Base-by-base conservation (phyloP, 1,140 invertebrate species). In the Caerostris darwini region DNA sequence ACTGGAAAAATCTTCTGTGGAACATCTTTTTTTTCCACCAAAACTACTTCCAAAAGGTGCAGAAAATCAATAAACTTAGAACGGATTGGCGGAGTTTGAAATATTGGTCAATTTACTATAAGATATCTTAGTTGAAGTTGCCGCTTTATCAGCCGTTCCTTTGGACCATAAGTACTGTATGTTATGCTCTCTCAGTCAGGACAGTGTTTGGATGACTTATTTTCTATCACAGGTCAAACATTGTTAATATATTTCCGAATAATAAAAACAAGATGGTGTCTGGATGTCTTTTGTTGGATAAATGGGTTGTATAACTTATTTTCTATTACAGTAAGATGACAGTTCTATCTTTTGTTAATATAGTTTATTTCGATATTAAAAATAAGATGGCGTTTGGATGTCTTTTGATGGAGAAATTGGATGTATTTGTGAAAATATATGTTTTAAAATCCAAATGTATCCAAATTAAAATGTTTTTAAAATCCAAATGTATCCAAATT, bases 21-120 rank as follows among this genome's bases (percentile, higher is more conserved):
- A 87, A 93, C 92, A 61, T 93, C 92, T 93, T 93, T 93, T 93
- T 93, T 91, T n/a, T 67, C 19, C 17, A 14, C 3, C 7, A 81
- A 50, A 88, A 88, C 83, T 57, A 93, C 90, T 93, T 93, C 19
- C 83, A 85, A 64, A 87, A 93, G 92, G 83, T 93, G 92, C 57
- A 87, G 92, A 59, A 53, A 87, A 93, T 93, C 92, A 71, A 93
- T 93, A 87, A 86, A 71, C 81, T 58, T 87, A 58, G 57, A 93
- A 67, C 50, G 83, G 87, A 93, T 57, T 93, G 82, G 14, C 17
- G 61, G 59, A 19, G 56, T 81, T 87, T 93, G 92, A 93, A 93
- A 87, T 93, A 93, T 93, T 93, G 92, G 92, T 93, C 92, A 93
- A 93, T 93, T 93, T 93, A 71, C 82, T 69, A 71, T 12, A 58